Conservation (phyloP, 2,113 vertebrate species). For the Macrotis lagotis region DNA sequence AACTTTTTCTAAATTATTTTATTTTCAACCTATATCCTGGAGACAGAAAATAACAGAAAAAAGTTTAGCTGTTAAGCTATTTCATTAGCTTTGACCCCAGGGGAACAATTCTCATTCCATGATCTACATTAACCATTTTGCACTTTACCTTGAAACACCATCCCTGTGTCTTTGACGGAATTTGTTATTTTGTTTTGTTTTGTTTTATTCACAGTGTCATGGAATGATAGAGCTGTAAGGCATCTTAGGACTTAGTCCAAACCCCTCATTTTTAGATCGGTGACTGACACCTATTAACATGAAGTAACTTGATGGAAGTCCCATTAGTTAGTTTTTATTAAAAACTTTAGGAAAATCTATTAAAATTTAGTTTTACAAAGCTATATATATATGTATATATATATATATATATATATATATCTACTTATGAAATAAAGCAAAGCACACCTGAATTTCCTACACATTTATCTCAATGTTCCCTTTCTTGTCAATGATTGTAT, state of each 20-base stretch:
- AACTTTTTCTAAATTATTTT: neutral
- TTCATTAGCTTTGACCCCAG: neutral
- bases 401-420: too few species aligned
- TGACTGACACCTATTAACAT: constrained; percentile 13
- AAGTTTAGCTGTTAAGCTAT: neutral
- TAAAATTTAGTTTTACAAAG: neutral
- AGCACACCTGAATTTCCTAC: neutral
- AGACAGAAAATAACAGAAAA: neutral
- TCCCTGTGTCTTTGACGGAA: neutral
- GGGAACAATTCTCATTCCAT: neutral
- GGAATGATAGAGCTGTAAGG: constrained; percentile 27
- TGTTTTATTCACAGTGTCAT: neutral
- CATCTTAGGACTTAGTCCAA: neutral
- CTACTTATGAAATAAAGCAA: neutral
- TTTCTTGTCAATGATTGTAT: constrained; percentile 29
- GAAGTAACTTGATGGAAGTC: constrained; percentile 20
- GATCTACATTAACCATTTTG: neutral
- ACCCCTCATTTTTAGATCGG: neutral
- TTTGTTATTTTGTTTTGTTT: too few species aligned
- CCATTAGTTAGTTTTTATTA: neutral
- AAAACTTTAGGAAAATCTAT: neutral
- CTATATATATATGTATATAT: too few species aligned
- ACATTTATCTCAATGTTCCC: constrained; percentile 40
- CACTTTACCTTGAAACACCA: neutral
- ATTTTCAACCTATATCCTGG: neutral